Percentiles rank a stretch among this genome's conserved stretches.
These are phyloP conservation scores for Engystomops pustulosus DNA, from an alignment of 2,113 vertebrate genomes.

Conservation along the genomic window DNA sequence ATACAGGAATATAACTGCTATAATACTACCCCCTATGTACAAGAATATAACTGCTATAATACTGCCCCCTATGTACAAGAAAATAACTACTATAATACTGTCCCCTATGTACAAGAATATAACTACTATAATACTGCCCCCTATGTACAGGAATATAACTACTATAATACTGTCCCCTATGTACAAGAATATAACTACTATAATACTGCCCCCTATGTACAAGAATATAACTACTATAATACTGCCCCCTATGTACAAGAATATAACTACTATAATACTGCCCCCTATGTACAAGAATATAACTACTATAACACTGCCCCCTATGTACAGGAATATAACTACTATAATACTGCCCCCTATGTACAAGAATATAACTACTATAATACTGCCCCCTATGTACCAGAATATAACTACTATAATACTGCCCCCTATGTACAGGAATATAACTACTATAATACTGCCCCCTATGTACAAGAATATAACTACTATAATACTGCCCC, in stretches of 20 bases:
- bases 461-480: too few species aligned
- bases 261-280: constrained; percentile 7
- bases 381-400: constrained; percentile 9
- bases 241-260: too few species aligned
- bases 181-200: too few species aligned
- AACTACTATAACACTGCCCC: constrained; percentile 9
- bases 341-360: constrained; percentile 5
- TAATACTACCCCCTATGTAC: constrained; percentile 8
- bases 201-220: constrained; percentile 4
- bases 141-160: constrained; percentile 11
- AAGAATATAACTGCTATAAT: constrained; percentile 1
- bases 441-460: constrained; percentile 20
- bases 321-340: too few species aligned
- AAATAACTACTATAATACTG: constrained; percentile 17
- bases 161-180: constrained; percentile 9
- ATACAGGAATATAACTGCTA: constrained; percentile 8
- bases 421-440: constrained; percentile 1
- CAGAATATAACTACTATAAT: constrained; percentile 7
- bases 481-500: constrained; percentile 1
- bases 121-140: constrained; percentile 1
- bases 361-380: constrained; percentile 13
- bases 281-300: constrained; percentile 7
- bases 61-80: constrained; percentile 2
- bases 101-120: too few species aligned
- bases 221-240: constrained; percentile 20